Evolutionary conservation across 2,888 invertebrate genomes (phyloP).

Genomic region (Augiades crinisus): DNA sequence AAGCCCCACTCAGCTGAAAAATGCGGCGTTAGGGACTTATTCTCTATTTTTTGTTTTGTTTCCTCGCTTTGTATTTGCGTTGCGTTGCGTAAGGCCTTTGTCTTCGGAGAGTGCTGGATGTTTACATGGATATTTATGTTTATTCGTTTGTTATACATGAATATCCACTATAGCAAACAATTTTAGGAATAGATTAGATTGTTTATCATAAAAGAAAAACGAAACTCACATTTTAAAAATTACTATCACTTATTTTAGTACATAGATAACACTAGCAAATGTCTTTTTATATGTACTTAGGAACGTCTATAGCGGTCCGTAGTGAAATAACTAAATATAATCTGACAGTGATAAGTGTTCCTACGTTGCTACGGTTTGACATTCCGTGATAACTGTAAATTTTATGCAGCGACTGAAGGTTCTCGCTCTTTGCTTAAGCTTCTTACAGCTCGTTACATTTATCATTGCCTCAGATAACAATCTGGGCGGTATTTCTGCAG

Average conservation of each 20-base stretch:
- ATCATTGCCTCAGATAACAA: conserved; percentile 60
- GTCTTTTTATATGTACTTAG: no score
- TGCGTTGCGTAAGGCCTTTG: conserved; percentile 1
- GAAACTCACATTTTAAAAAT: no score
- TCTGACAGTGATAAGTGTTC: conserved; percentile 22
- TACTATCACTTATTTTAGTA: no score
- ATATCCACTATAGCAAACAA: no score
- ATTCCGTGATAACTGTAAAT: conserved; percentile 25
- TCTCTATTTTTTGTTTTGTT: conserved; percentile 1
- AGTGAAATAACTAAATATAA: conserved; percentile 12
- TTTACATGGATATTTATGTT: no score
- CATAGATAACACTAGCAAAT: no score
- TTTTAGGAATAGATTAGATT: no score
- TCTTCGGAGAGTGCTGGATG: neutral
- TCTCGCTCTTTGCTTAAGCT: conserved; percentile 22
- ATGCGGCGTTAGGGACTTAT: conserved; percentile 8
- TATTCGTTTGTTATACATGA: no score
- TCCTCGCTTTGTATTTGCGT: neutral
- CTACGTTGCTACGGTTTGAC: conserved; percentile 11
- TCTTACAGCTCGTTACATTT: conserved; percentile 45
- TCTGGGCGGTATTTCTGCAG: conserved; percentile 58
- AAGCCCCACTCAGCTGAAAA: conserved; percentile 23
- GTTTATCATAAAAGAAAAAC: no score
- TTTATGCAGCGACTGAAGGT: conserved; percentile 23
- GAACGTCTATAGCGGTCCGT: no score